phyloP scores from a whole-genome alignment of 1,140 invertebrate species.

The Microplitis demolitor region DNA sequence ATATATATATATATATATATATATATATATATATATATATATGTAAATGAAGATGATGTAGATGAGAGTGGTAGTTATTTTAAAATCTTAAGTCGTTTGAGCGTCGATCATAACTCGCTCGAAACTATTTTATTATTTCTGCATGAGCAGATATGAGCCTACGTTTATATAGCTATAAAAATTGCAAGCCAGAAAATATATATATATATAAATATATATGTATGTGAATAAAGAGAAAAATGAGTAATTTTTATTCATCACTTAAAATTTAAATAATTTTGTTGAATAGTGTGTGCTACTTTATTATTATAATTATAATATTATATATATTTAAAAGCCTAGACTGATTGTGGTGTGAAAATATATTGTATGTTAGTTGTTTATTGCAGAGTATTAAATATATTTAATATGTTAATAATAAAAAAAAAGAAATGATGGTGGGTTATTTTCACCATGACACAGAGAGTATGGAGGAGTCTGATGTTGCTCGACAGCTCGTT shows the following conservation, averaged over 20 bases:
- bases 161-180: too few species aligned
- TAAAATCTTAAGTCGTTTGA: neutral
- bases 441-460: constrained; percentile 20
- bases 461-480: neutral
- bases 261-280: too few species aligned
- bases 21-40: neutral
- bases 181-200: too few species aligned
- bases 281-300: too few species aligned
- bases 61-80: neutral
- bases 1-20: neutral
- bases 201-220: too few species aligned
- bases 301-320: too few species aligned
- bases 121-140: neutral
- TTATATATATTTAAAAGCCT: too few species aligned
- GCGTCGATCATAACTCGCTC: neutral
- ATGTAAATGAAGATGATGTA: neutral
- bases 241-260: too few species aligned
- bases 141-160: too few species aligned
- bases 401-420: neutral
- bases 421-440: neutral
- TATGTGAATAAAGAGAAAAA: too few species aligned
- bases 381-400: neutral
- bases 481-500: constrained; percentile 27
- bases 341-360: too few species aligned
- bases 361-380: neutral